Conservation (phyloP, 2,888 invertebrate genomes). For the Petrolisthes manimaculis region DNA sequence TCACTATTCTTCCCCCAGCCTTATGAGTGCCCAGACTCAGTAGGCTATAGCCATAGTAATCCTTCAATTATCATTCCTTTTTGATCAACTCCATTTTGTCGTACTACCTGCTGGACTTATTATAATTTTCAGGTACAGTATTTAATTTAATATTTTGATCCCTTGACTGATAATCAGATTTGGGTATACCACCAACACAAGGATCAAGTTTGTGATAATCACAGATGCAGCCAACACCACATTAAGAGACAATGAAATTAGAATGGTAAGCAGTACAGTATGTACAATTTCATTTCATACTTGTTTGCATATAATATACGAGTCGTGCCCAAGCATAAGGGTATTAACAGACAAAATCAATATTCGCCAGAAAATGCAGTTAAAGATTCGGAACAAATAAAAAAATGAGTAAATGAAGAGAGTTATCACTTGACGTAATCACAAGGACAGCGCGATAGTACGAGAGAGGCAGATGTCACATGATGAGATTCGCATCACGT, state of each 20-base stretch:
- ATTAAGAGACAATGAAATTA: conserved; percentile 92
- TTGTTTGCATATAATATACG: not conserved
- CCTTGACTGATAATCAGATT: conserved; percentile 30
- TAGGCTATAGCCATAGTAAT: not conserved
- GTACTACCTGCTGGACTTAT: not conserved
- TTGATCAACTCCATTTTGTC: not conserved
- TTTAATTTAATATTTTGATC: no score
- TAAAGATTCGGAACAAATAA: no score
- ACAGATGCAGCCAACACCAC: conserved; percentile 90
- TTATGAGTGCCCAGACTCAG: not conserved
- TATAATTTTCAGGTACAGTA: not conserved
- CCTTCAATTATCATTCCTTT: not conserved
- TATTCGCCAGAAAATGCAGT: no score
- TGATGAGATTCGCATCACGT: no score
- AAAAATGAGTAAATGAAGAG: no score
- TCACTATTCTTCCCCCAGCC: no score
- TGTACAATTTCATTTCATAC: conserved; percentile 39
- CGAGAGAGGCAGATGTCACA: no score
- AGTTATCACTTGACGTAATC: no score
- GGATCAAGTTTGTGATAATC: conserved; percentile 92
- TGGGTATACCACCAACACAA: conserved; percentile 97
- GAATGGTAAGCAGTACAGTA: conserved; percentile 73
- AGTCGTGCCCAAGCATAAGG: not conserved
- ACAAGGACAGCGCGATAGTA: no score
- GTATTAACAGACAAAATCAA: not conserved